Base-by-base conservation (phyloP, 1,140 invertebrate species). In the Leptopilina boulardi region DNA sequence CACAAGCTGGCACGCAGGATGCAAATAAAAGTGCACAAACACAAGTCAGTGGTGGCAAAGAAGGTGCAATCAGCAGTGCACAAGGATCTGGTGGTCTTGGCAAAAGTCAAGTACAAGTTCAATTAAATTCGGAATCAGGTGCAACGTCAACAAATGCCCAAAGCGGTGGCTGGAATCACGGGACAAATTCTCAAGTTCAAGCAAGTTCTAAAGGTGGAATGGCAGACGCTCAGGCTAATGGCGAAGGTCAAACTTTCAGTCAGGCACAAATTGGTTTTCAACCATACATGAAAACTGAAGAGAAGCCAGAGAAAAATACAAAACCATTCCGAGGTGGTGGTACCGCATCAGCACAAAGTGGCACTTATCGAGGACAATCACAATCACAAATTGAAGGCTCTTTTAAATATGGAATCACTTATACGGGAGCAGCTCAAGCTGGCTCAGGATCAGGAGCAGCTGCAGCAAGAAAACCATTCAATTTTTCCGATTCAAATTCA, bases 211-310 rank as follows among this genome's bases (percentile, higher is more conserved):
- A 94, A 88, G 96, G 96, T 26, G 96, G 96, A 4, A 93, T 96
- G 90, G 95, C 96, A 6, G 95, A 96, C 89, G 95, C 96, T 0
- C 96, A 97, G 77, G 95, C 96, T 1, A 95, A 94, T 80, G 96
- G 95, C 1, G 94, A 95, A 18, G 96, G 96, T 3, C 95, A 94
- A 81, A 96, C 96, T 0, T 96, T 95, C 1, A 96, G 95, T 41
- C 96, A 97, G 90, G 96, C 96, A 15, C 96, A 96, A 91, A 96
- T 97, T 54, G 96, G 95, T 4, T 97, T 97, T 84, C 94, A 94
- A 70, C 95, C 96, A 0, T 94, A 94, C 92, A 93, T 86, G 91
- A 94, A 87, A 83, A 88, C 74, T 89, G 93, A 83, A 84, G 90
- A 91, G 13, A 85, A 90, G 56, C 85, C 91, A 74, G 92, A 91